phyloP scores from a whole-genome alignment of 2,888 invertebrate genomes.

The Drosophila borealis region DNA sequence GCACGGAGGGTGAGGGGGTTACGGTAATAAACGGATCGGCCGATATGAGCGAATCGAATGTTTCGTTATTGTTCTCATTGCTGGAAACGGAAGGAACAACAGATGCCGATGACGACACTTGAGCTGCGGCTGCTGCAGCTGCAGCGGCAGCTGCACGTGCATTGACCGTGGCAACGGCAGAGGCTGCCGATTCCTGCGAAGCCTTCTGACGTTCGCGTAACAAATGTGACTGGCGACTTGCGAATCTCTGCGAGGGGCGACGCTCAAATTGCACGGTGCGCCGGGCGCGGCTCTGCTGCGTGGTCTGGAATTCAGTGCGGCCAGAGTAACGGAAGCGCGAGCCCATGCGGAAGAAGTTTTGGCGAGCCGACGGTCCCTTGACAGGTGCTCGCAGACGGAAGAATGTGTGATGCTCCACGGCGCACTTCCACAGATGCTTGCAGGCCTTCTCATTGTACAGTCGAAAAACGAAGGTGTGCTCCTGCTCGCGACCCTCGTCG shows the following conservation, averaged over 20 bases:
- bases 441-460: conserved; percentile 98
- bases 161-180: conserved; percentile 79
- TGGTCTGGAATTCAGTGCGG: conserved; percentile 98
- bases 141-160: conserved; percentile 80
- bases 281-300: conserved; percentile 94
- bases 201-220: conserved; percentile 90
- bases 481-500: conserved; percentile 97
- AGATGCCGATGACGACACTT: conserved; percentile 41
- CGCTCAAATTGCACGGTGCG: conserved; percentile 98
- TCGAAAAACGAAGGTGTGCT: conserved; percentile 99
- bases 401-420: conserved; percentile 99
- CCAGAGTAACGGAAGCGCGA: conserved; percentile 97
- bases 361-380: conserved; percentile 94
- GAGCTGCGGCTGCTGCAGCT: conserved; percentile 58
- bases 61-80: conserved; percentile 61
- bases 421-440: conserved; percentile 99
- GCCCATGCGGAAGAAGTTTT: conserved; percentile 99
- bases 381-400: conserved; percentile 96
- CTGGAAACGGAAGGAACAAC: conserved; percentile 43
- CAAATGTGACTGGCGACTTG: conserved; percentile 95
- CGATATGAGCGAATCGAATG: conserved; percentile 76
- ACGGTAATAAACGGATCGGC: conserved; percentile 72
- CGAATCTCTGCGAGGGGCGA: conserved; percentile 98
- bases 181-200: conserved; percentile 81
- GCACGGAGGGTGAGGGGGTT: conserved; percentile 84